Conservation (phyloP, 1,140 invertebrate species). For the Nephila pilipes region DNA sequence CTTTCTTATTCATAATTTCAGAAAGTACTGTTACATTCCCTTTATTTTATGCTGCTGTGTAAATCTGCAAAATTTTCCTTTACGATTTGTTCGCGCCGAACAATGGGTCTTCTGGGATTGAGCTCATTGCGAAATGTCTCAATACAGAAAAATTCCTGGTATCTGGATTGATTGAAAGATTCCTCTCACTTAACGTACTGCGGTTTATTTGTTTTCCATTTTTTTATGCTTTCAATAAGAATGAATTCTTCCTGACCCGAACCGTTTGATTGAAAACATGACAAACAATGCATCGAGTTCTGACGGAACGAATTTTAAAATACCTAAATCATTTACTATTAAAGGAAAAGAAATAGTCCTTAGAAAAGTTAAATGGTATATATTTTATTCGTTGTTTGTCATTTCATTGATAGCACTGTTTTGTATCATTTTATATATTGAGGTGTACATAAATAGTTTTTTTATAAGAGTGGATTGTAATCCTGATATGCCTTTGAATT, state of each 20-base stretch:
- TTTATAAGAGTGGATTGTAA: slow-evolving; percentile 64
- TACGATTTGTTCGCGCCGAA: slow-evolving; percentile 13
- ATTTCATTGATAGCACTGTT: slow-evolving; percentile 42
- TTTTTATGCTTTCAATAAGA: neutral
- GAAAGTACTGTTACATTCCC: slow-evolving; percentile 43
- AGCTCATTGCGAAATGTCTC: neutral
- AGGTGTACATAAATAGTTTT: slow-evolving; percentile 72
- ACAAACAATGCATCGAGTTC: slow-evolving; percentile 4
- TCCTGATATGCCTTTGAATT: slow-evolving; percentile 69
- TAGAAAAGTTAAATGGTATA: slow-evolving; percentile 63
- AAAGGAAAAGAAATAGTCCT: slow-evolving; percentile 60
- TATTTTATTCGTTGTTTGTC: slow-evolving; percentile 18
- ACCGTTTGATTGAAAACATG: slow-evolving; percentile 2
- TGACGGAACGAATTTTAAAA: slow-evolving; percentile 43
- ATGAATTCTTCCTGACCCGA: neutral
- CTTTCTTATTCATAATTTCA: slow-evolving; percentile 38
- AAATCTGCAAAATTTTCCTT: slow-evolving; percentile 46
- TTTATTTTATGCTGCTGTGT: slow-evolving; percentile 47
- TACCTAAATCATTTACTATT: slow-evolving; percentile 23
- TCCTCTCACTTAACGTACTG: too few relatives aligned
- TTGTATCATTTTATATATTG: slow-evolving; percentile 68
- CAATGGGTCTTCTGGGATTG: neutral
- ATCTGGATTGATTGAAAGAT: slow-evolving; percentile 1
- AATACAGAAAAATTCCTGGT: neutral
- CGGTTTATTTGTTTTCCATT: too few relatives aligned